Conservation (phyloP, 2,797 vertebrate genomes). For the Peromyscus aztecus region DNA sequence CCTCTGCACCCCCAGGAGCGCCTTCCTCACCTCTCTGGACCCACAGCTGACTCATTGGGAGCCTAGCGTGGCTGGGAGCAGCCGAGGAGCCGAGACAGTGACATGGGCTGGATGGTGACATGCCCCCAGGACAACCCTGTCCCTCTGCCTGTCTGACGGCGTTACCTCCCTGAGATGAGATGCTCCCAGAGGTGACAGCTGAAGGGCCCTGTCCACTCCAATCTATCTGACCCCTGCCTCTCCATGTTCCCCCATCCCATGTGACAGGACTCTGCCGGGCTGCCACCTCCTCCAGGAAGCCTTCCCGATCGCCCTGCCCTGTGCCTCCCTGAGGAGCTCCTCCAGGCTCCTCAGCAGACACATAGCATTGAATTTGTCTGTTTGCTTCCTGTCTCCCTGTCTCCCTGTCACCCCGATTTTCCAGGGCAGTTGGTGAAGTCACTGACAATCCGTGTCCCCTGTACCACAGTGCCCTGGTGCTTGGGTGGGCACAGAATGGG, state of each 20-base stretch:
- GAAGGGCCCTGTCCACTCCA: constrained; percentile 18
- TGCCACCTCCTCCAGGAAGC: constrained; percentile 41
- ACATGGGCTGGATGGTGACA: background rate
- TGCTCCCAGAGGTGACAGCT: background rate
- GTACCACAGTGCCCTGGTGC: background rate
- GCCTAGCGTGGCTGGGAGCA: background rate
- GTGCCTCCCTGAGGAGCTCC: background rate
- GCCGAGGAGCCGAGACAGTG: background rate
- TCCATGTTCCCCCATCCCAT: fast-evolving
- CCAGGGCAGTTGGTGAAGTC: background rate
- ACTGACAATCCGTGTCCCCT: too few relatives aligned
- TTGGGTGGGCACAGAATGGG: background rate
- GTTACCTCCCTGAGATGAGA: background rate
- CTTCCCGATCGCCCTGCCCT: background rate
- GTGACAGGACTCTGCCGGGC: fast-evolving
- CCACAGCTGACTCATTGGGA: background rate
- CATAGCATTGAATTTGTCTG: background rate
- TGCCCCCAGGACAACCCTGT: background rate
- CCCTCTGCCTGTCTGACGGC: constrained; percentile 57
- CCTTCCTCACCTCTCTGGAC: background rate
- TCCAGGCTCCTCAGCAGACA: background rate
- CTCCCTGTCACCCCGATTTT: background rate
- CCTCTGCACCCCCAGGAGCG: background rate
- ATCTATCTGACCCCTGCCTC: background rate
- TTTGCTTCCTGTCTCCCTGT: background rate